Percentiles rank a stretch among this genome's conserved stretches.
These are phyloP conservation scores for Atherinomorus stipes DNA, from an alignment of 2,113 vertebrate species.

Conservation along the genomic window DNA sequence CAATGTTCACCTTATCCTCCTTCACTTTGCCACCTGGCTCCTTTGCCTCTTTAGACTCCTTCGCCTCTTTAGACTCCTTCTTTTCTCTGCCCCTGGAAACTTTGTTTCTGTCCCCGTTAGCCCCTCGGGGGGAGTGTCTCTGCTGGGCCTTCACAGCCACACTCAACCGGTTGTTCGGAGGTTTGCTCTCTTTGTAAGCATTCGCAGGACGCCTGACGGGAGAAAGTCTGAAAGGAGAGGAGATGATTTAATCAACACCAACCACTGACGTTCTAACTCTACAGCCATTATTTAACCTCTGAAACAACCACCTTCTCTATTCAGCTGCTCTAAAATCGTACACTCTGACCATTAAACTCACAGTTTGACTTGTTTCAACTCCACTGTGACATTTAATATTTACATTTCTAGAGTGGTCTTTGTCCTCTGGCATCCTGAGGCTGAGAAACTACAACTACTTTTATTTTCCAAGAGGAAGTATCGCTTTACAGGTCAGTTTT, in stretches of 20 bases:
- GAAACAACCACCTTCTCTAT: too few relatives aligned
- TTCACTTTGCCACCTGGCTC: conserved; percentile 87
- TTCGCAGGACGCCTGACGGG: conserved; percentile 85
- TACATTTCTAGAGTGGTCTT: too few relatives aligned
- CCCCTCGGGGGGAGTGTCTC: conserved; percentile 84
- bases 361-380: too few relatives aligned
- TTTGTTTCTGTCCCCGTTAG: conserved; percentile 87
- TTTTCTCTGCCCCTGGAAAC: conserved; percentile 88
- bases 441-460: too few relatives aligned
- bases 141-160: conserved; percentile 83
- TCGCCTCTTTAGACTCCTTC: conserved; percentile 91
- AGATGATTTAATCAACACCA: neutral
- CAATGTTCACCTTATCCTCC: conserved; percentile 90
- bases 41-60: conserved; percentile 89
- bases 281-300: too few relatives aligned
- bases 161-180: conserved; percentile 86
- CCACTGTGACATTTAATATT: too few relatives aligned
- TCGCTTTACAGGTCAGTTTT: too few relatives aligned
- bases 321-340: too few relatives aligned
- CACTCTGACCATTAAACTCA: too few relatives aligned
- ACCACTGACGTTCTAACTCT: neutral
- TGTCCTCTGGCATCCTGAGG: too few relatives aligned
- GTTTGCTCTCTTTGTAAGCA: conserved; percentile 86
- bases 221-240: conserved; percentile 51
- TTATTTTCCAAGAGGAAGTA: too few relatives aligned